Evolutionary conservation across 2,797 vertebrate genomes (phyloP).

Genomic region (Gallinago solitaria): DNA sequence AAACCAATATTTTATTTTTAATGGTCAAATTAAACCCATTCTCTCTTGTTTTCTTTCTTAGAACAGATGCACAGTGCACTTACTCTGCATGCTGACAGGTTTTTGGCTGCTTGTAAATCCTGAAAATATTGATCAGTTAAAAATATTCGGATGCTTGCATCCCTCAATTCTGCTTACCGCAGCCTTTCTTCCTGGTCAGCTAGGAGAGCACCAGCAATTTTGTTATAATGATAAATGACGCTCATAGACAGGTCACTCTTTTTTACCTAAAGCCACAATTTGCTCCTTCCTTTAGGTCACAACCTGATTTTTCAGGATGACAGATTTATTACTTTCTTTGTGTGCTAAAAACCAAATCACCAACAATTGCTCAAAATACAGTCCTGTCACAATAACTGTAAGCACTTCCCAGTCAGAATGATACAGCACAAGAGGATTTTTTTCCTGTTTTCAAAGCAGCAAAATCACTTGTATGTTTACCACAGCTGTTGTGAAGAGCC

Average conservation of each 20-base stretch:
- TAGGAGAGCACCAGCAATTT: conserved; percentile 85
- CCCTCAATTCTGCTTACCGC: conserved; percentile 87
- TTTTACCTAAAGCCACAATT: conserved; percentile 89
- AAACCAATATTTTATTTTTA: background rate
- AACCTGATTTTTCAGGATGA: conserved; percentile 88
- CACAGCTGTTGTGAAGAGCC: background rate
- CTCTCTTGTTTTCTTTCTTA: background rate
- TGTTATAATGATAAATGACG: conserved; percentile 91
- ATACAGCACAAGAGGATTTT: conserved; percentile 15
- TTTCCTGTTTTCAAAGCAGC: conserved; percentile 47
- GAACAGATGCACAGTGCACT: conserved; percentile 1
- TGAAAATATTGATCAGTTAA: conserved; percentile 79
- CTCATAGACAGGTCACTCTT: conserved; percentile 89
- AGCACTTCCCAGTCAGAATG: conserved; percentile 40
- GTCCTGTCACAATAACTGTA: conserved; percentile 70
- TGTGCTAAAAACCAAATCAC: conserved; percentile 83
- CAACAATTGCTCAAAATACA: conserved; percentile 82
- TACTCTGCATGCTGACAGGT: conserved; percentile 6
- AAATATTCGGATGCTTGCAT: conserved; percentile 77
- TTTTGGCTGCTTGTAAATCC: conserved; percentile 71
- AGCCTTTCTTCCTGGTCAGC: conserved; percentile 86
- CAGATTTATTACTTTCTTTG: conserved; percentile 91
- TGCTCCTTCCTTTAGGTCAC: conserved; percentile 85
- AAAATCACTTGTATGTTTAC: background rate
- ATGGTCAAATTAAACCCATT: conserved; percentile 5